Percentiles rank a stretch among this genome's conserved stretches.
Conservation (phyloP, 2,797 vertebrate genomes). For the Steatocranus sp. region DNA sequence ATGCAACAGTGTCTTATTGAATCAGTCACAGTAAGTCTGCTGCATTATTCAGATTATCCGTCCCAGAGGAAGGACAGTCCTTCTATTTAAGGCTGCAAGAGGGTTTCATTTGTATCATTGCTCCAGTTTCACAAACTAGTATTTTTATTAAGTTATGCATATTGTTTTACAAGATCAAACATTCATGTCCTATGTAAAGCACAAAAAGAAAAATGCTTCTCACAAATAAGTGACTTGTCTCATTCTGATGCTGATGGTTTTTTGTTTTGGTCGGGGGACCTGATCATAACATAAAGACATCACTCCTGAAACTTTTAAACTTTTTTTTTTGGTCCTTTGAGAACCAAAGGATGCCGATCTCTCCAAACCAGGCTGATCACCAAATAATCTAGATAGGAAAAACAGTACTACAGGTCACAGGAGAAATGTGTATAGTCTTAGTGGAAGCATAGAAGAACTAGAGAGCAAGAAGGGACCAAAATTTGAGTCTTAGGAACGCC, state of each 20-base stretch:
- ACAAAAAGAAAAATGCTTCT: constrained; percentile 9
- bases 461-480: neutral
- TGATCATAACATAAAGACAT: neutral
- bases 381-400: neutral
- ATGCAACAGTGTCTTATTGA: constrained; percentile 5
- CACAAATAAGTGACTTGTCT: neutral
- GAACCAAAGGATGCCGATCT: neutral
- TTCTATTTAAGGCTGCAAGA: neutral
- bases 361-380: neutral
- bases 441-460: neutral
- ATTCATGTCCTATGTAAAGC: neutral
- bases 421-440: neutral
- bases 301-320: fast-evolving
- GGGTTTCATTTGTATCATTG: neutral
- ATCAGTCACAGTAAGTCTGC: neutral
- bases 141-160: neutral
- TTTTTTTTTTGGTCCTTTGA: neutral
- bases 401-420: neutral
- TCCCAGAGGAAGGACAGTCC: neutral
- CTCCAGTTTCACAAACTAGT: neutral
- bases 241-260: neutral
- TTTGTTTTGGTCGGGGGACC: neutral
- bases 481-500: neutral
- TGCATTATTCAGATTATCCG: neutral
- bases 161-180: neutral